Base-by-base conservation (phyloP, 2,113 vertebrate species). In the Murina feae region DNA sequence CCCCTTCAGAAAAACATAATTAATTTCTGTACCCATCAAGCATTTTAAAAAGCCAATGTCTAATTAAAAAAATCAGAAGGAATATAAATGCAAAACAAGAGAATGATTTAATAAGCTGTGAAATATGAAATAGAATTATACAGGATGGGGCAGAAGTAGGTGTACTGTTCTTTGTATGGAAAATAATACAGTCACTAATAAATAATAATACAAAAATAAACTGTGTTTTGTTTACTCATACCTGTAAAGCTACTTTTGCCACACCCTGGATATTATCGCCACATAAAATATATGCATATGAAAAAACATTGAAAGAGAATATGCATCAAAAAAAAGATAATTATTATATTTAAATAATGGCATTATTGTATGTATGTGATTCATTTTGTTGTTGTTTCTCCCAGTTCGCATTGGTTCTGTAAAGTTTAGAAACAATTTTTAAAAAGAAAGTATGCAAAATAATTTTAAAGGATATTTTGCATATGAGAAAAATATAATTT, bases 391-490 rank as follows among this genome's bases (percentile, higher is more conserved):
- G 6, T 85, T 94, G 60, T 76, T 60, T 89, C 49, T 51, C 44
- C 28, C 49, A 8, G 49, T 92, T 81, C 60, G 21, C 47, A 42
- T 49, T 58, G 30, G 71, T 71, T 95, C 28, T 71, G 4, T 83
- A 55, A 28, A 71, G 30, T 65, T 94, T 80, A 63, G 21, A 82
- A 82, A 76, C 30, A 80, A 35, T n/a, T 95, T 96, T 85, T 55
- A 12, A 69, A 74, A 95, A 90, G 28, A 89, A 89, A 92, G n/a
- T n/a, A 94, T 14, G 20, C 81, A 89, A 95, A 66, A 78, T 81
- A 65, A 81, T 78, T 88, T 89, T 84, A 78, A 92, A 90, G 55
- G 65, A 2, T 63, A 92, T 37, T 93, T 95, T 80, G 37, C 35
- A 0, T 89, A 89, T 9, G 23, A 89, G 17, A 60, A 18, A 90